Conservation (phyloP, 1,140 invertebrate genomes). For the Melanaphis sacchari region DNA sequence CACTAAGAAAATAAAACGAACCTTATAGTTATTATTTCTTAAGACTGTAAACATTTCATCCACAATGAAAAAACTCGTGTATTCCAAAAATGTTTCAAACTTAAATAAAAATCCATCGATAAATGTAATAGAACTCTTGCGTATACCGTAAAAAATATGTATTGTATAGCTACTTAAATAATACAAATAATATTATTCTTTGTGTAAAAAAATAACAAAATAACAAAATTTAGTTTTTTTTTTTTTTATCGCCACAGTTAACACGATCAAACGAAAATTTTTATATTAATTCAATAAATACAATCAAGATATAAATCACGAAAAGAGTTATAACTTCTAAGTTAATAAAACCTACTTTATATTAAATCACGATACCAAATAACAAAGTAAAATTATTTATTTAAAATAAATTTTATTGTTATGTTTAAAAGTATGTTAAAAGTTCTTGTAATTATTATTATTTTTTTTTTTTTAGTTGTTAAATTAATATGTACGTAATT, state of each 20-base stretch:
- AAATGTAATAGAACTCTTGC: slow-evolving; percentile 12
- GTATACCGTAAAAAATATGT: neutral
- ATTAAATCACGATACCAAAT: neutral
- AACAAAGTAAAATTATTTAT: neutral
- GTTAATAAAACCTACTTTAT: neutral
- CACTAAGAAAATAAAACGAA: neutral
- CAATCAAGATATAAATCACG: neutral
- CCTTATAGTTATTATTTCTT: neutral
- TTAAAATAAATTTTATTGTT: neutral
- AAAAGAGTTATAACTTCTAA: neutral
- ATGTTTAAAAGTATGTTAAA: neutral
- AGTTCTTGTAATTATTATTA: neutral
- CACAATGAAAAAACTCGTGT: neutral
- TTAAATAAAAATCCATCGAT: slow-evolving; percentile 32
- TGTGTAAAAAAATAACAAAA: too few species aligned
- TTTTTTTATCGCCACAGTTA: neutral
- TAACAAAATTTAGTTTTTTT: neutral
- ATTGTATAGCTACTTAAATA: slow-evolving; percentile 15
- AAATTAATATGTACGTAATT: neutral
- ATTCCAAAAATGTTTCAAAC: slow-evolving; percentile 22
- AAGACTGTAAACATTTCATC: neutral
- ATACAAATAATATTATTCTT: neutral
- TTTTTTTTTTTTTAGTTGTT: neutral
- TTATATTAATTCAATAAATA: neutral
- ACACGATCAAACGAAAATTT: neutral